Evolutionary conservation across 2,113 vertebrate species (phyloP).

Genomic region (Telmatochromis sp.): DNA sequence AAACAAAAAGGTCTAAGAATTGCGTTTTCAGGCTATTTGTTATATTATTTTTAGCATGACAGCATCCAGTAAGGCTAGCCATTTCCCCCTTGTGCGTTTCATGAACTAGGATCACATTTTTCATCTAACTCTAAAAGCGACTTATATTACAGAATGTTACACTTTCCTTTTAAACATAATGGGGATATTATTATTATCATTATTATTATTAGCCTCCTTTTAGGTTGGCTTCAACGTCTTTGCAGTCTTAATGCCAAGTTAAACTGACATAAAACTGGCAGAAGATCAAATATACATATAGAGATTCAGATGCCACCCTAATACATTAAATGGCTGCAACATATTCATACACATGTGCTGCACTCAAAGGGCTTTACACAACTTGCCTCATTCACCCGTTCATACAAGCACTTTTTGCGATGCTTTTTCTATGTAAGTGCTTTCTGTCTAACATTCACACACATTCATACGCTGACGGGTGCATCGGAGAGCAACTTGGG

Average conservation of each 20-base stretch:
- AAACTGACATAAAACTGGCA: neutral
- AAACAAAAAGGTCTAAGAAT: neutral
- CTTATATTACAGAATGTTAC: neutral
- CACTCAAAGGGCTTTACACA: neutral
- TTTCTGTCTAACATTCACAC: neutral
- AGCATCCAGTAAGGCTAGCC: neutral
- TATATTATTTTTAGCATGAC: neutral
- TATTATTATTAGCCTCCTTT: neutral
- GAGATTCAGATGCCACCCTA: neutral
- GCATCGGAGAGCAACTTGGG: neutral
- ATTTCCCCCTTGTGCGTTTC: neutral
- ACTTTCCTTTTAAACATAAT: neutral
- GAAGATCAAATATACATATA: neutral
- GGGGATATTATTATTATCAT: neutral
- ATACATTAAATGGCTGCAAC: neutral
- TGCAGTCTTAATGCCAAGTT: neutral
- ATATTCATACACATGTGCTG: neutral
- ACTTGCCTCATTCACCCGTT: neutral
- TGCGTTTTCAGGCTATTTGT: neutral
- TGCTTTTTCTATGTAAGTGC: neutral
- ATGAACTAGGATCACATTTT: neutral
- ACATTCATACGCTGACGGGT: neutral
- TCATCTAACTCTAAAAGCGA: neutral
- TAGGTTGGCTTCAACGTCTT: neutral
- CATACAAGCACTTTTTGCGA: neutral